Percentiles rank a stretch among this genome's conserved stretches.
Evolutionary conservation across 1,140 invertebrate genomes (phyloP).

Genomic region (Latrodectus geometricus): DNA sequence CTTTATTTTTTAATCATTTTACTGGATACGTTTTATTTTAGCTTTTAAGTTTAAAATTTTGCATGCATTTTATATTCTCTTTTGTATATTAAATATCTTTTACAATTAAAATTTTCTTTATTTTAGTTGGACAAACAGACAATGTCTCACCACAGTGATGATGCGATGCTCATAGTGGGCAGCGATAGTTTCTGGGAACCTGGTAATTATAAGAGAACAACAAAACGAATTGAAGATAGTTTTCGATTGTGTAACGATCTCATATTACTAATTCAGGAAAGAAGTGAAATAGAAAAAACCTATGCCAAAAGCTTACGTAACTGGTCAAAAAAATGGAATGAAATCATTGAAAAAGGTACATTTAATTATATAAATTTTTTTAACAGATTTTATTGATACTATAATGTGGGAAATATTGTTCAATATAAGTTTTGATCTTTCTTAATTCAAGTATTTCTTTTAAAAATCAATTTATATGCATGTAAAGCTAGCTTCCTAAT

Average conservation of each 20-base stretch:
- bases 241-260: constrained; percentile 92
- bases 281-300: constrained; percentile 94
- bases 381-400: too few relatives aligned
- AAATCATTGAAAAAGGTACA: constrained; percentile 91
- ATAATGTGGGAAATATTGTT: too few relatives aligned
- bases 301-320: constrained; percentile 92
- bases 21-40: too few relatives aligned
- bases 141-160: constrained; percentile 97
- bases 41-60: too few relatives aligned
- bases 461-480: too few relatives aligned
- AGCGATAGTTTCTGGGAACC: constrained; percentile 98
- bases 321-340: constrained; percentile 99
- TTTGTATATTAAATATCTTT: too few relatives aligned
- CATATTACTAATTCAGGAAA: constrained; percentile 87
- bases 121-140: constrained; percentile 46
- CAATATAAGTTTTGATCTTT: too few relatives aligned
- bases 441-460: too few relatives aligned
- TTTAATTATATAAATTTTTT: too few relatives aligned
- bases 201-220: constrained; percentile 95
- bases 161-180: constrained; percentile 88
- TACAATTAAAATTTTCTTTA: not conserved
- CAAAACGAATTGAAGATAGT: constrained; percentile 94
- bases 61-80: too few relatives aligned
- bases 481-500: too few relatives aligned
- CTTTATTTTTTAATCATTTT: too few relatives aligned